Base-by-base conservation (phyloP, 1,140 invertebrate species). In the Leguminivora glycinivorella region DNA sequence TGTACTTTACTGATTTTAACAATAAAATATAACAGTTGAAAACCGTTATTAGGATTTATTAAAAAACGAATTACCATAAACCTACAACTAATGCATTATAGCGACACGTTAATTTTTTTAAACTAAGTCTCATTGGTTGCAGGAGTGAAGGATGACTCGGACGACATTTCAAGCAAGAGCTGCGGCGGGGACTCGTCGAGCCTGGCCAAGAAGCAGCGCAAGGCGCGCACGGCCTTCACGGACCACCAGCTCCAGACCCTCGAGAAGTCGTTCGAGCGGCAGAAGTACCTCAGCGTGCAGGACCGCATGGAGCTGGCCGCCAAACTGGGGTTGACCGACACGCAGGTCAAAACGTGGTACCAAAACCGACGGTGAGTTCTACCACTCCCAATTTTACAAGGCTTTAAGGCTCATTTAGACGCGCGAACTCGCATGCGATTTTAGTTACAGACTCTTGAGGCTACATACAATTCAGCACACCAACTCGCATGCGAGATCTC, bases 261-360 rank as follows among this genome's bases (percentile, higher is more conserved):
- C 78, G 99, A 99, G 92, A 99, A 98, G 89, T 98, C 96, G 71
- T 99, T 99, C 92, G 98, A 99, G 88, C 92, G 98, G 74, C 98
- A 99, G 92, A 99, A 99, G 90, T 99, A 99, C 93, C 94, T 99
- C 25, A 98, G 97, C 81, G 99, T 99, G 4, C 98, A 99, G 85
- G 99, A 99, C 88, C 93, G 99, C 71, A 99, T 99, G 97, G 98
- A 99, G 92, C 92, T 99, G 72, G 99, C 99, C 0, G 96, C 98
- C 29, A 98, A 98, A 89, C 93, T 99, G 40, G 97, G 97, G 72
- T 93, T 99, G 25, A 98, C 97, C 7, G 99, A 99, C 88, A 99
- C 98, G 12, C 99, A 99, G 94, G 98, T 99, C 78, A 99, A 99
- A 92, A 99, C 98, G 70, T 99, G 98, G 98, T 99, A 99, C 90